These are phyloP conservation scores for Plagodis dolabraria DNA, from an alignment of 2,888 invertebrate genomes.

Conservation along the genomic window DNA sequence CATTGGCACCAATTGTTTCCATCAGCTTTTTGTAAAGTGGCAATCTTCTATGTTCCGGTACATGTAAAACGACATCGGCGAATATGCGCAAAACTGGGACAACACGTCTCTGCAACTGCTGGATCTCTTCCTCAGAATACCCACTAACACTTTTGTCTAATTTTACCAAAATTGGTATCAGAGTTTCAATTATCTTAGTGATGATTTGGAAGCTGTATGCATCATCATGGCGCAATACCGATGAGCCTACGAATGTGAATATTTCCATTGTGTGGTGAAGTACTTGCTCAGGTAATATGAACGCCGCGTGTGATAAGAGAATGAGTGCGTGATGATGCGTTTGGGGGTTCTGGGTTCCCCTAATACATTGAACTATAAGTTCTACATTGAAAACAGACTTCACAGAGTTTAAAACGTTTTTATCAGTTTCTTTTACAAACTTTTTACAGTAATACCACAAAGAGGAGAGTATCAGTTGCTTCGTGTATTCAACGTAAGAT, in stretches of 20 bases:
- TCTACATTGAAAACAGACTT: constrained; percentile 88
- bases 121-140: constrained; percentile 62
- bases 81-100: constrained; percentile 93
- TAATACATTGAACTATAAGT: constrained; percentile 93
- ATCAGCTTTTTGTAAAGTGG: constrained; percentile 92
- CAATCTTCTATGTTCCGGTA: constrained; percentile 95
- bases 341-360: constrained; percentile 96
- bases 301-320: constrained; percentile 91
- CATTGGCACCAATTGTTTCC: constrained; percentile 87
- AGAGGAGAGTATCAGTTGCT: constrained; percentile 92
- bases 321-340: constrained; percentile 97
- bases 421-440: constrained; percentile 71
- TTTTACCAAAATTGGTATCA: constrained; percentile 93
- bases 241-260: constrained; percentile 98
- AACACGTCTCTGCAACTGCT: constrained; percentile 75
- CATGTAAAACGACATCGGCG: constrained; percentile 94
- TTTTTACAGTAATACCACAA: constrained; percentile 89
- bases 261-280: constrained; percentile 97
- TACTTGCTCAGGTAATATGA: constrained; percentile 92
- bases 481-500: constrained; percentile 93
- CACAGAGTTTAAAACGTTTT: constrained; percentile 69
- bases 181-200: constrained; percentile 93
- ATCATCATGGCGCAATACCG: constrained; percentile 96
- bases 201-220: constrained; percentile 98
- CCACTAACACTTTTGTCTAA: constrained; percentile 67